Evolutionary conservation across 2,113 vertebrate species (phyloP).

Genomic region (Pygoscelis antarcticus): DNA sequence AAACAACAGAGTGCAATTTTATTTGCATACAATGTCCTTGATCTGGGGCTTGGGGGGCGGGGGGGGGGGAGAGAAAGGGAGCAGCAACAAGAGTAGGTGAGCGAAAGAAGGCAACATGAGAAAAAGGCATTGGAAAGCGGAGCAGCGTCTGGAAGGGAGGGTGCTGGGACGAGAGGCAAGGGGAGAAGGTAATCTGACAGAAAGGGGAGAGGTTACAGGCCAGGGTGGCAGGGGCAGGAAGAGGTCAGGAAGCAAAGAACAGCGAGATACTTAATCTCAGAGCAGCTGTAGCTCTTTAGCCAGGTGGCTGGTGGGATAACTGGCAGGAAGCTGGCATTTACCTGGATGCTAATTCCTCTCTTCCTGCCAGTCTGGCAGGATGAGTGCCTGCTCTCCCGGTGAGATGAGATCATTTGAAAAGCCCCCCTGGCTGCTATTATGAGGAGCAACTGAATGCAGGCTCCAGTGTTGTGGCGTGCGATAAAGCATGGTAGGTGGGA

Average conservation of each 20-base stretch:
- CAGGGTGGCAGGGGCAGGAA: not conserved
- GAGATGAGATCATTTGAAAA: conserved; percentile 73
- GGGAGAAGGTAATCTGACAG: not conserved
- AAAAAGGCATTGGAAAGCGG: not conserved
- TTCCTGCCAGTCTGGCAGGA: conserved; percentile 63
- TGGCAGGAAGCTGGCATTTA: conserved; percentile 51
- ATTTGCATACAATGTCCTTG: not conserved
- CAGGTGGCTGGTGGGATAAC: conserved; percentile 64
- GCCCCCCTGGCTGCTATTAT: conserved; percentile 50
- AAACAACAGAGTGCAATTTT: not conserved
- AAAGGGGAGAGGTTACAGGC: not conserved
- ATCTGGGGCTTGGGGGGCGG: not conserved
- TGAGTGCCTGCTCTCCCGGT: conserved; percentile 35
- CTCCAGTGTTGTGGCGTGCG: not conserved
- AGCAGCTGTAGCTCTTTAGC: conserved; percentile 22
- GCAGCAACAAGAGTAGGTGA: not conserved
- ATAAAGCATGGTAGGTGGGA: conserved; percentile 10
- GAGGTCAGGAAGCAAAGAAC: not conserved
- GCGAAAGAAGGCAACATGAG: not conserved
- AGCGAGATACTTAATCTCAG: not conserved
- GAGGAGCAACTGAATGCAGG: conserved; percentile 14
- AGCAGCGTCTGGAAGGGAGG: not conserved
- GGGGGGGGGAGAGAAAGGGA: not conserved
- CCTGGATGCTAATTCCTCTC: conserved; percentile 67
- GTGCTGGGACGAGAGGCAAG: not conserved